Conservation (phyloP, 2,113 vertebrate species). For the Mustela lutreola region DNA sequence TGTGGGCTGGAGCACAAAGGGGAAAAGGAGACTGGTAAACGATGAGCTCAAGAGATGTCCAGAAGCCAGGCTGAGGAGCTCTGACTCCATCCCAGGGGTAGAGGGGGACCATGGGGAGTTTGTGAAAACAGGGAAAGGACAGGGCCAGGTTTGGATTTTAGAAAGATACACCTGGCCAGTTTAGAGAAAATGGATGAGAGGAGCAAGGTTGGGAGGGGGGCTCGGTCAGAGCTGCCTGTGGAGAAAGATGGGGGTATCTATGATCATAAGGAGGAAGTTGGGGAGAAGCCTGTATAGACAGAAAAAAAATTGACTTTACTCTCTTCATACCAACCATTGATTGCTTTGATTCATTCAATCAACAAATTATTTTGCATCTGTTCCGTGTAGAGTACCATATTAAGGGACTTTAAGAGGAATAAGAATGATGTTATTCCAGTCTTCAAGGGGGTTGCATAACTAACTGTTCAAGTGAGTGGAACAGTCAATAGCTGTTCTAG, state of each 20-base stretch:
- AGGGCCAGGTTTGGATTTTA: background rate
- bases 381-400: background rate
- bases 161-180: background rate
- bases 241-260: background rate
- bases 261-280: background rate
- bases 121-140: background rate
- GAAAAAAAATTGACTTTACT: background rate
- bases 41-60: background rate
- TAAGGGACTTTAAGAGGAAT: slow-evolving; percentile 14
- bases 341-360: slow-evolving; percentile 47
- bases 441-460: slow-evolving; percentile 24
- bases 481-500: slow-evolving; percentile 37
- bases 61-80: background rate
- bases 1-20: background rate
- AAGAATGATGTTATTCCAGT: background rate
- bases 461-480: slow-evolving; percentile 46
- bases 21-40: background rate
- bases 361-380: slow-evolving; percentile 43
- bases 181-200: background rate
- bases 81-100: background rate
- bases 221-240: background rate
- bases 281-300: background rate
- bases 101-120: background rate
- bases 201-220: background rate
- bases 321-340: background rate